Evolutionary conservation across 2,113 vertebrate species (phyloP).

Genomic region (Craseonycteris thonglongyai): DNA sequence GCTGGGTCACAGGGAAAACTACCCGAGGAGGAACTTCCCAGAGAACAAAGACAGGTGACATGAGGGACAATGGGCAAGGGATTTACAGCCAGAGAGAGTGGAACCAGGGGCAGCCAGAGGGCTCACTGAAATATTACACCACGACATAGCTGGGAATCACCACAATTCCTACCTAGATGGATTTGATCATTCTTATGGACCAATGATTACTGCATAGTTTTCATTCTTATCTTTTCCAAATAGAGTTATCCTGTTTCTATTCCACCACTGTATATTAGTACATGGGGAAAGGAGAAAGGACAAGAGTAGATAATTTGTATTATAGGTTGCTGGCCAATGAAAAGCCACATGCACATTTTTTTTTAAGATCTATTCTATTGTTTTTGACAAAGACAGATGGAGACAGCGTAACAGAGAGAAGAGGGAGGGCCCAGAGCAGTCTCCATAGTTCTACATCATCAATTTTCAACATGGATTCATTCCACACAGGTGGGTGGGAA

Average conservation of each 20-base stretch:
- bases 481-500: too few species aligned
- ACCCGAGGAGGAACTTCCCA: not conserved
- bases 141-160: not conserved
- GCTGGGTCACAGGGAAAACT: not conserved
- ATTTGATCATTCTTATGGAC: not conserved
- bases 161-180: not conserved
- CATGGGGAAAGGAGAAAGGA: not conserved
- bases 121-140: not conserved
- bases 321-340: not conserved
- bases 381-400: too few species aligned
- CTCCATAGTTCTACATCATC: too few species aligned
- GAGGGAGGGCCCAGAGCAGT: too few species aligned
- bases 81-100: not conserved
- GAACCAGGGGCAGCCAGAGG: not conserved
- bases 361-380: too few species aligned
- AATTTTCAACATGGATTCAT: too few species aligned
- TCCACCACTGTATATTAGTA: not conserved
- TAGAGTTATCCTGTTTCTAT: not conserved
- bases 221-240: conserved; percentile 6
- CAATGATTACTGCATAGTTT: not conserved
- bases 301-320: not conserved
- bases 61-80: not conserved
- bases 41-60: not conserved
- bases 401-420: too few species aligned
- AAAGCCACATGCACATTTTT: not conserved